Base-by-base conservation (phyloP, 2,797 vertebrate species). In the Catostomus latipinnis region DNA sequence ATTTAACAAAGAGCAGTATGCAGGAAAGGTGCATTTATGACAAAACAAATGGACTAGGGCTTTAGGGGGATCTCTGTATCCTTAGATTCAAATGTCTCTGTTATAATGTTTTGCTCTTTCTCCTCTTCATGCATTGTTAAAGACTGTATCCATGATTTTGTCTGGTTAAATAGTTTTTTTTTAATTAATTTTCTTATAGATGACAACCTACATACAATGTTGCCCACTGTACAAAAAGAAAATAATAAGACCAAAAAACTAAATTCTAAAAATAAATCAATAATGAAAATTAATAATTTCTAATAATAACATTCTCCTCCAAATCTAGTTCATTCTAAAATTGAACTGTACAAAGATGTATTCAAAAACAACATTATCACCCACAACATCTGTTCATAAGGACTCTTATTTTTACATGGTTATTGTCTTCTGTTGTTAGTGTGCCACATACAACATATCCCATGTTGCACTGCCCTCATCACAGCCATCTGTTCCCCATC, bases 11-110 rank as follows among this genome's bases (percentile, higher is more conserved):
- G 14, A 43, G 18, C 13, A 61, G 2, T 6, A 18, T 62, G 57
- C 7, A 52, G 13, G 8, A 6, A 10, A 10, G 7, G 2, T 11
- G 49, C n/a, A 12, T 43, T 62, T 7, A 5, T 45, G 45, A 45
- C n/a, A 62, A 18, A 74, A 13, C n/a, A 18, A 62, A 46, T 22
- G 18, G 8, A 34, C 2, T 4, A 34, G 34, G 71, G 66, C 22
- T 45, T 14, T 52, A 4, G 50, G 14, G 68, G 60, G 43, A 75
- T 75, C 8, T 74, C 54, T 61, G 11, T 67, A 12, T 65, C 2
- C 2, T 13, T 58, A 63, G 48, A 69, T 6, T 18, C 18, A 4
- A 22, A 48, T 63, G 2, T 72, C 1, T 70, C 34, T 34, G 3
- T 34, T 34, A 34, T 34, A 34, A 34, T 34, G 2, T 34, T 34